phyloP scores from a whole-genome alignment of 2,113 vertebrate species.

The Peromyscus maniculatus region DNA sequence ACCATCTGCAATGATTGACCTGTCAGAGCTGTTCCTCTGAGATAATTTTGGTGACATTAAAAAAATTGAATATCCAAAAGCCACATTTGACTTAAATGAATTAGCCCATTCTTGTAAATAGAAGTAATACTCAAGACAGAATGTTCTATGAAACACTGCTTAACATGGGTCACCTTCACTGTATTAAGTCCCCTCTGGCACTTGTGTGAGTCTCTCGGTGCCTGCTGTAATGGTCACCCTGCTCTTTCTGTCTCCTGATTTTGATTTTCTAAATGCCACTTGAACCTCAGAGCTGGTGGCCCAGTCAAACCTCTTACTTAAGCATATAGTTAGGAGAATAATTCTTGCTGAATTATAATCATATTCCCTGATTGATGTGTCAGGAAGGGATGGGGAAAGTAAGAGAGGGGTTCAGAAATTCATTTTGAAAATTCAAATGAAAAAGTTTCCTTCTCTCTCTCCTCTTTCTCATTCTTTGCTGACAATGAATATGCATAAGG shows the following conservation, averaged over 20 bases:
- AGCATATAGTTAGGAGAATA: constrained; percentile 65
- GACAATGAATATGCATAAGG: constrained; percentile 44
- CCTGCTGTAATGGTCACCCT: constrained; percentile 27
- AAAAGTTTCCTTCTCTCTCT: constrained; percentile 58
- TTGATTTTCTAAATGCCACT: constrained; percentile 75
- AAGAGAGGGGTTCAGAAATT: constrained; percentile 18
- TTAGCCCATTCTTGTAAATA: constrained; percentile 84
- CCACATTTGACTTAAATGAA: constrained; percentile 84
- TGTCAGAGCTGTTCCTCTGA: constrained; percentile 89
- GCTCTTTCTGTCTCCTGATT: constrained; percentile 58
- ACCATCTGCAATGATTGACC: constrained; percentile 90
- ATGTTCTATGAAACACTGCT: constrained; percentile 76
- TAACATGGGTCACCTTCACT: constrained; percentile 77
- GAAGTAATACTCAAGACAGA: constrained; percentile 81
- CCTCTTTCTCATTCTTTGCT: constrained; percentile 41
- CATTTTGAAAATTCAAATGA: constrained; percentile 52
- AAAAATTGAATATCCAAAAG: constrained; percentile 86
- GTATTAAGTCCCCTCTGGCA: constrained; percentile 75
- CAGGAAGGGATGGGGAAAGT: neutral
- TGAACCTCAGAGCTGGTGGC: constrained; percentile 60
- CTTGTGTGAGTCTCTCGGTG: constrained; percentile 44
- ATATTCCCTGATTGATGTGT: constrained; percentile 51
- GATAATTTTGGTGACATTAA: constrained; percentile 89
- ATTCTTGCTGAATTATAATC: constrained; percentile 67
- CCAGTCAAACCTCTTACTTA: constrained; percentile 57